Evolutionary conservation across 2,797 vertebrate genomes (phyloP).

Genomic region (Ctenopoma kingsleyae): DNA sequence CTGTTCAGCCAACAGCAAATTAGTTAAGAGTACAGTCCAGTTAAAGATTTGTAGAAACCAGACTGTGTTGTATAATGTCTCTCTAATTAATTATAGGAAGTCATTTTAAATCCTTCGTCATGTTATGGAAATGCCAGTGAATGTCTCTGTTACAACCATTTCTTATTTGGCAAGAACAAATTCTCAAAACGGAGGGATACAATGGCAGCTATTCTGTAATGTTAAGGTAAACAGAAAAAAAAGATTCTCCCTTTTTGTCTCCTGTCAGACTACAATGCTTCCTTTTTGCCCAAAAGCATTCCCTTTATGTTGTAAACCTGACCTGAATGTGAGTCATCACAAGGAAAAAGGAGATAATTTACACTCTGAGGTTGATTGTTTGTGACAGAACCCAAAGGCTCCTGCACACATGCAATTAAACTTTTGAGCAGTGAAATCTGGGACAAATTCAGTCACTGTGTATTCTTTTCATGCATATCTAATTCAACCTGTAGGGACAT

Average conservation of each 20-base stretch:
- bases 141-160: conserved; percentile 6
- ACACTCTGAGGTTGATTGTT: conserved; percentile 57
- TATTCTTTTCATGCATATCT: conserved; percentile 71
- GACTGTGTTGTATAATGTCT: conserved; percentile 26
- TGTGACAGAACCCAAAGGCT: conserved; percentile 72
- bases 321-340: conserved; percentile 54
- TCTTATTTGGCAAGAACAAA: background rate
- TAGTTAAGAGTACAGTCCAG: conserved; percentile 17
- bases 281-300: conserved; percentile 10
- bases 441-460: conserved; percentile 72
- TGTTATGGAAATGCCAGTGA: conserved; percentile 5
- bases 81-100: conserved; percentile 12
- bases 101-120: conserved; percentile 4
- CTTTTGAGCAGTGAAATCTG: conserved; percentile 70
- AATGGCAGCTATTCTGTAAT: background rate
- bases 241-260: background rate
- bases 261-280: background rate
- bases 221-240: background rate
- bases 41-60: conserved; percentile 18
- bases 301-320: conserved; percentile 38
- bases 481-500: conserved; percentile 73
- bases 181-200: background rate
- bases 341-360: conserved; percentile 57
- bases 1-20: conserved; percentile 38
- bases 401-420: conserved; percentile 49